Percentiles rank a stretch among this genome's conserved stretches.
These are phyloP conservation scores for Pseudocheirus occidentalis DNA, from an alignment of 2,797 vertebrate species.

Conservation along the genomic window DNA sequence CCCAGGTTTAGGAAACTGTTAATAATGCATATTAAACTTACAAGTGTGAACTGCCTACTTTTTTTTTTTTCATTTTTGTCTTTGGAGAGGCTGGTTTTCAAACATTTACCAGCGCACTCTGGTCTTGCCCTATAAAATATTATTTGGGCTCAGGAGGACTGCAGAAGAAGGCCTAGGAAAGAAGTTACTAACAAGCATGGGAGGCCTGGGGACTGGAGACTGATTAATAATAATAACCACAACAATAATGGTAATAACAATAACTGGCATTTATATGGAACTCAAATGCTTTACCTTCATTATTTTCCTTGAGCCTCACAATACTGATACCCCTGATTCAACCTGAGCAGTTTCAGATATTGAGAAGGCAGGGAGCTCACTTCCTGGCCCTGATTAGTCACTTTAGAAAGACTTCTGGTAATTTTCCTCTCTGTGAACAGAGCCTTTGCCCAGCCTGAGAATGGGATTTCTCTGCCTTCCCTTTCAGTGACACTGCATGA, in stretches of 20 bases:
- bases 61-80: neutral
- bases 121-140: neutral
- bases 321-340: neutral
- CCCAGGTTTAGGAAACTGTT: neutral
- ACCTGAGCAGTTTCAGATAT: slow-evolving; percentile 33
- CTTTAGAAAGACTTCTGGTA: slow-evolving; percentile 64
- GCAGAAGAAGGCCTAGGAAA: neutral
- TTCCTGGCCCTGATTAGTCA: slow-evolving; percentile 13
- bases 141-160: neutral
- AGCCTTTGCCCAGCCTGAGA: slow-evolving; percentile 45
- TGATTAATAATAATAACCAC: neutral
- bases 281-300: neutral
- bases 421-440: slow-evolving; percentile 76
- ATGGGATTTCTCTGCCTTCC: slow-evolving; percentile 6
- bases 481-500: slow-evolving; percentile 47
- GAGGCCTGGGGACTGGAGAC: neutral
- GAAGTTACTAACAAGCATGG: neutral
- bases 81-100: neutral
- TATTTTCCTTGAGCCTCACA: neutral
- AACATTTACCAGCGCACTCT: neutral
- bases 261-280: neutral
- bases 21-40: neutral
- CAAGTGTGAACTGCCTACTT: neutral
- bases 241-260: neutral
- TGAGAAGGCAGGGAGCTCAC: neutral